phyloP scores from a whole-genome alignment of 1,140 invertebrate genomes.

The Lycorma delicatula region DNA sequence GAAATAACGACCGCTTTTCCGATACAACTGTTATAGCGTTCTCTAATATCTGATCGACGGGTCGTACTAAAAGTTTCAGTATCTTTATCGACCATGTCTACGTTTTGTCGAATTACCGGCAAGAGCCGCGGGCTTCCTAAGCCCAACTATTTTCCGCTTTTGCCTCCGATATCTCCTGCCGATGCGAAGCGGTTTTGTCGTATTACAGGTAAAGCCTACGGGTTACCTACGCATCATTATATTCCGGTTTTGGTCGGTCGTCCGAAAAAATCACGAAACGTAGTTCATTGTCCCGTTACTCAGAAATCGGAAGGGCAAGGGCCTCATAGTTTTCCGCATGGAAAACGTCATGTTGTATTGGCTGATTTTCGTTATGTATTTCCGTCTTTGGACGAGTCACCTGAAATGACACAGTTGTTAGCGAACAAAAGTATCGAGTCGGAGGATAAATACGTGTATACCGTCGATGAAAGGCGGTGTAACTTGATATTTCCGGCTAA shows the following conservation, averaged over 20 bases:
- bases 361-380: constrained; percentile 66
- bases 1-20: too few relatives aligned
- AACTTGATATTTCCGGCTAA: constrained; percentile 64
- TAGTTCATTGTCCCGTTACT: constrained; percentile 47
- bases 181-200: constrained; percentile 69
- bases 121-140: constrained; percentile 67
- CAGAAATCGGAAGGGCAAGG: neutral
- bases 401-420: constrained; percentile 52
- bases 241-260: constrained; percentile 58
- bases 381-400: constrained; percentile 54
- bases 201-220: constrained; percentile 73
- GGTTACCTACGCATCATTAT: constrained; percentile 65
- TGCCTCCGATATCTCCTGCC: constrained; percentile 69
- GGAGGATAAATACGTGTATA: constrained; percentile 60
- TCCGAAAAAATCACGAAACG: constrained; percentile 40
- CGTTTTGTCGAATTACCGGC: constrained; percentile 73
- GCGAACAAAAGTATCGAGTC: constrained; percentile 44
- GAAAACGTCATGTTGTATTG: constrained; percentile 46
- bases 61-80: too few relatives aligned
- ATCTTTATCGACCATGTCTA: constrained; percentile 27
- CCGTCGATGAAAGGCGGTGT: constrained; percentile 59
- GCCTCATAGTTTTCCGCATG: constrained; percentile 43
- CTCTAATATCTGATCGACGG: too few relatives aligned
- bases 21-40: too few relatives aligned
- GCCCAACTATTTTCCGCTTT: constrained; percentile 72